phyloP scores from a whole-genome alignment of 2,888 invertebrate genomes.

The Clanis bilineata region DNA sequence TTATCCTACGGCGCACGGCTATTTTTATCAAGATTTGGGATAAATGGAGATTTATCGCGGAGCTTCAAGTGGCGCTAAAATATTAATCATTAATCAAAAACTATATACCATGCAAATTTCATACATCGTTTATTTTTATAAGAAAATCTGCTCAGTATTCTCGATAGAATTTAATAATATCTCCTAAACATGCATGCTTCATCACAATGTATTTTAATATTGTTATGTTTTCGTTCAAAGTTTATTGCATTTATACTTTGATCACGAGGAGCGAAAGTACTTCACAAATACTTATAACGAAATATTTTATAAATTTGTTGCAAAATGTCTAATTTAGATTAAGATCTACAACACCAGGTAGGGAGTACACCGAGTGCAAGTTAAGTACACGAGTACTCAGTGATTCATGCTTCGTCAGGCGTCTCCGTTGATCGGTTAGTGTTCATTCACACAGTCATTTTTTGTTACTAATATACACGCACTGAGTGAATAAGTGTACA shows the following conservation, averaged over 20 bases:
- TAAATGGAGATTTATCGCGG: too few species aligned
- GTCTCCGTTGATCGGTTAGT: conserved; percentile 17
- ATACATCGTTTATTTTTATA: not conserved
- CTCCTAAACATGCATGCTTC: not conserved
- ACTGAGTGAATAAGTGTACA: not conserved
- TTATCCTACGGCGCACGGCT: too few species aligned
- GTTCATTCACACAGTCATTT: conserved; percentile 14
- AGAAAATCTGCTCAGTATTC: not conserved
- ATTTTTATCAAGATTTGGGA: too few species aligned
- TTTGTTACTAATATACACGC: not conserved
- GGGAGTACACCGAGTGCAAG: conserved; percentile 34
- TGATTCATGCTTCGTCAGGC: conserved; percentile 31
- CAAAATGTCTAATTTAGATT: not conserved
- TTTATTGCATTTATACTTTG: not conserved
- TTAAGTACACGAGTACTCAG: conserved; percentile 44
- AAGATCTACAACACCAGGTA: not conserved
- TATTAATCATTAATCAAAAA: too few species aligned
- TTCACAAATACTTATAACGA: not conserved
- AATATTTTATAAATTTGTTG: not conserved
- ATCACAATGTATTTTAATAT: not conserved
- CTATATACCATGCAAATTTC: too few species aligned
- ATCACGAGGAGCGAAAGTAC: not conserved
- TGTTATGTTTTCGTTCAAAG: not conserved
- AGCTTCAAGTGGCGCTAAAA: too few species aligned
- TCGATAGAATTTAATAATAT: not conserved